Conservation (phyloP, 2,888 invertebrate species). For the Zeuzera pyrina region DNA sequence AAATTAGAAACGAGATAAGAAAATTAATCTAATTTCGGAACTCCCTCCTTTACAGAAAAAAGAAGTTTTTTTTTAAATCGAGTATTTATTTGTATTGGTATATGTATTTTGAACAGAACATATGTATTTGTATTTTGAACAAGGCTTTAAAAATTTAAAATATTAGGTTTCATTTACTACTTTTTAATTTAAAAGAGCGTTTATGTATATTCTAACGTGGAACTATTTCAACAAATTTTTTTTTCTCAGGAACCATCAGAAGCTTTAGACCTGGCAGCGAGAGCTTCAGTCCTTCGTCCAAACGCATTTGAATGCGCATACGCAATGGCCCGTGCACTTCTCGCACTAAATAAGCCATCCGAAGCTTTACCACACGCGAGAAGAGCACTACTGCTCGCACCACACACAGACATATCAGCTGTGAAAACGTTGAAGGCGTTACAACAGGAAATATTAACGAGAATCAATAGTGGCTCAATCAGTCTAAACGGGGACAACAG, state of each 20-base stretch:
- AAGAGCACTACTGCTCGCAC: slow-evolving; percentile 83
- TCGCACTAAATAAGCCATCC: slow-evolving; percentile 81
- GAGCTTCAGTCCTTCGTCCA: slow-evolving; percentile 87
- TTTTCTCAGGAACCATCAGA: slow-evolving; percentile 86
- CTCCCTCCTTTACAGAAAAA: too few species aligned
- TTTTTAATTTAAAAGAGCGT: too few species aligned
- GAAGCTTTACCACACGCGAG: slow-evolving; percentile 88
- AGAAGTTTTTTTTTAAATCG: too few species aligned
- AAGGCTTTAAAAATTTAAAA: too few species aligned
- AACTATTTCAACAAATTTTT: too few species aligned
- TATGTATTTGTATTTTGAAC: too few species aligned
- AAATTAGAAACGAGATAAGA: too few species aligned
- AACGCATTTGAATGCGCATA: slow-evolving; percentile 95
- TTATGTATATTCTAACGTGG: too few species aligned
- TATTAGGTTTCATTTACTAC: too few species aligned
- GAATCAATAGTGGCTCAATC: slow-evolving; percentile 65
- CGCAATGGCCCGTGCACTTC: slow-evolving; percentile 89
- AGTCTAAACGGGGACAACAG: slow-evolving; percentile 50
- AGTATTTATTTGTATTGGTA: too few species aligned
- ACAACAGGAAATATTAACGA: slow-evolving; percentile 78
- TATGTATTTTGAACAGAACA: too few species aligned
- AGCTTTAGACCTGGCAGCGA: slow-evolving; percentile 90
- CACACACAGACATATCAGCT: slow-evolving; percentile 80
- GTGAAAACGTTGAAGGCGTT: slow-evolving; percentile 81
- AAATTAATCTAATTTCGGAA: too few species aligned